A percentile compares a stretch with the other conserved stretches of the same genome.
Conservation (phyloP, 2,113 vertebrate genomes). For the Paradoxurus hermaphroditus region DNA sequence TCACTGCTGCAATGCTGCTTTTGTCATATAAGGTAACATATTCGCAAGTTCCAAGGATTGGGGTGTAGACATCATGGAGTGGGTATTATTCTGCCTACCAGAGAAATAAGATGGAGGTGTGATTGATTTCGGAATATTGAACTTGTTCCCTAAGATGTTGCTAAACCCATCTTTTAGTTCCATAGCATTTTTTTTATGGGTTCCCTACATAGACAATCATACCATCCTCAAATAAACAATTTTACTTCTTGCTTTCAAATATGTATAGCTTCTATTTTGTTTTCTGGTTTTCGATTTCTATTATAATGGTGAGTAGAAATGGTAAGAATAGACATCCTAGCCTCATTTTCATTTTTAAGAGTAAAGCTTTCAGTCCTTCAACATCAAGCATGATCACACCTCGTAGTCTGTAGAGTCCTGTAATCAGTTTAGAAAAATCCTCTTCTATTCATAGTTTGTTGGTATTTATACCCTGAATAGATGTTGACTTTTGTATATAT, state of each 20-base stretch:
- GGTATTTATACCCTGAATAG: not conserved
- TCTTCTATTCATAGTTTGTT: not conserved
- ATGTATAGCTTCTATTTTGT: not conserved
- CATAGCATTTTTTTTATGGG: not conserved
- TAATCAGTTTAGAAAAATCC: not conserved
- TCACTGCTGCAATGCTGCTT: not conserved
- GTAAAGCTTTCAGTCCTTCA: not conserved
- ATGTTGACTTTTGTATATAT: not conserved
- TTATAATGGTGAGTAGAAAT: not conserved
- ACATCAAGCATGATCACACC: not conserved
- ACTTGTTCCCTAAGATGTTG: not conserved
- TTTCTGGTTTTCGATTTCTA: not conserved
- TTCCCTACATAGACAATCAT: not conserved
- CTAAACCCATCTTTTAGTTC: not conserved
- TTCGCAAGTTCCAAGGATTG: not conserved
- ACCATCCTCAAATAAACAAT: not conserved
- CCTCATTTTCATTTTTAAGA: not conserved
- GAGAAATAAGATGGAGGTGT: not conserved
- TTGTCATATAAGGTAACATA: not conserved
- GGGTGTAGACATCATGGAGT: not conserved
- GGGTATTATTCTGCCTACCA: not conserved
- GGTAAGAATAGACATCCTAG: not conserved
- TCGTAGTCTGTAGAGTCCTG: not conserved
- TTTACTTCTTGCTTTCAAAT: not conserved
- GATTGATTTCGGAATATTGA: not conserved